Conservation (phyloP, 2,888 invertebrate genomes). For the Neoscelio sp. region DNA sequence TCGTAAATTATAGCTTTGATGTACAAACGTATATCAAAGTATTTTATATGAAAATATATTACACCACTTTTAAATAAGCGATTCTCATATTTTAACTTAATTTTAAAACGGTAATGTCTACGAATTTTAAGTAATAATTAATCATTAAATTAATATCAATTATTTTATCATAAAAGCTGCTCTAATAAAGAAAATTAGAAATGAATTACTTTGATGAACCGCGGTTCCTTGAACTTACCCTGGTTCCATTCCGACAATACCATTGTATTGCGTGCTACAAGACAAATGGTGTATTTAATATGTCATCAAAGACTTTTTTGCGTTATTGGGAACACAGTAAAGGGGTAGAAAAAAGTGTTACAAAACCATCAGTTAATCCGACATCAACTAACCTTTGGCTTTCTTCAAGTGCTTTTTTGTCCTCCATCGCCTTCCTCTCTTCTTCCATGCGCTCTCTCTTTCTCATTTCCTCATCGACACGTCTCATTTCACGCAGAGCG, state of each 20-base stretch:
- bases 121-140: no score
- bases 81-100: no score
- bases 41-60: no score
- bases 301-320: slow-evolving; percentile 23
- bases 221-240: slow-evolving; percentile 82
- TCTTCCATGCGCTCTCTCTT: slow-evolving; percentile 90
- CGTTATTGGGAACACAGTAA: neutral
- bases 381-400: slow-evolving; percentile 85
- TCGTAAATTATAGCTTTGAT: no score
- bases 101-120: no score
- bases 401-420: slow-evolving; percentile 86
- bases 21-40: no score
- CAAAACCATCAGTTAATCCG: slow-evolving; percentile 15
- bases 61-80: no score
- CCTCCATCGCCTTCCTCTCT: slow-evolving; percentile 86
- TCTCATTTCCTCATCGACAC: slow-evolving; percentile 94
- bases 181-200: no score
- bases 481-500: slow-evolving; percentile 93
- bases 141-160: no score
- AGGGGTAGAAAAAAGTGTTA: neutral
- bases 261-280: slow-evolving; percentile 84
- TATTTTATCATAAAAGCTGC: no score
- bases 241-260: slow-evolving; percentile 84
- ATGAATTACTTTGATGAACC: slow-evolving; percentile 4
- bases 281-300: slow-evolving; percentile 75